Conservation (phyloP, 2,113 vertebrate species). For the Raja brachyura region DNA sequence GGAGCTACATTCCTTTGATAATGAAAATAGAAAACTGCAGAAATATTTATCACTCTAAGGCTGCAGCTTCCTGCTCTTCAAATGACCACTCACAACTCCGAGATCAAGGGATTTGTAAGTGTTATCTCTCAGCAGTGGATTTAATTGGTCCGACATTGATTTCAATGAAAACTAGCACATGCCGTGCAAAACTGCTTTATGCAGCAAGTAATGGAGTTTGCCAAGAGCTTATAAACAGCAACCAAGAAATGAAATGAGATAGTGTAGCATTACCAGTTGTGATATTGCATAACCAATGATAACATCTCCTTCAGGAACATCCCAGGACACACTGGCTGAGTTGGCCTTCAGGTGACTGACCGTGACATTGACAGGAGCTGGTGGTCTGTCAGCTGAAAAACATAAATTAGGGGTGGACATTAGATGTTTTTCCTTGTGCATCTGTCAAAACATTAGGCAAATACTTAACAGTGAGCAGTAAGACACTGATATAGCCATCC, state of each 20-base stretch:
- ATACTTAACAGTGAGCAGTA: not conserved
- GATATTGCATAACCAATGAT: conserved; percentile 95
- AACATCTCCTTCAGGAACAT: conserved; percentile 88
- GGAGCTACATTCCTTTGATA: not conserved
- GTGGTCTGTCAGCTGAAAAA: conserved; percentile 72
- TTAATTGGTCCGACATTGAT: not conserved
- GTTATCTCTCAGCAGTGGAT: not conserved
- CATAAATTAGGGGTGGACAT: conserved; percentile 22
- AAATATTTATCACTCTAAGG: not conserved
- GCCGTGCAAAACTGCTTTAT: not conserved
- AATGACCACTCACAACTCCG: not conserved
- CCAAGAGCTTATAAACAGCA: not conserved
- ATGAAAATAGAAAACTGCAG: not conserved
- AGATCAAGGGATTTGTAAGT: not conserved
- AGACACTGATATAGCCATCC: not conserved
- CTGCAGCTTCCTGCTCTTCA: not conserved
- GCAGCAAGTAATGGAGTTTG: not conserved
- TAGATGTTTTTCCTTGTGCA: not conserved
- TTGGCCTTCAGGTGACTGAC: conserved; percentile 88
- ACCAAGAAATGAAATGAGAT: not conserved
- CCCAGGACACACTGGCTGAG: conserved; percentile 92
- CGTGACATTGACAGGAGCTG: conserved; percentile 89
- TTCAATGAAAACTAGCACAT: not conserved
- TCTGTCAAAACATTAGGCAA: not conserved
- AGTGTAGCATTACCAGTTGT: conserved; percentile 71